phyloP scores from a whole-genome alignment of 2,888 invertebrate species.

The Morinoia aosen region DNA sequence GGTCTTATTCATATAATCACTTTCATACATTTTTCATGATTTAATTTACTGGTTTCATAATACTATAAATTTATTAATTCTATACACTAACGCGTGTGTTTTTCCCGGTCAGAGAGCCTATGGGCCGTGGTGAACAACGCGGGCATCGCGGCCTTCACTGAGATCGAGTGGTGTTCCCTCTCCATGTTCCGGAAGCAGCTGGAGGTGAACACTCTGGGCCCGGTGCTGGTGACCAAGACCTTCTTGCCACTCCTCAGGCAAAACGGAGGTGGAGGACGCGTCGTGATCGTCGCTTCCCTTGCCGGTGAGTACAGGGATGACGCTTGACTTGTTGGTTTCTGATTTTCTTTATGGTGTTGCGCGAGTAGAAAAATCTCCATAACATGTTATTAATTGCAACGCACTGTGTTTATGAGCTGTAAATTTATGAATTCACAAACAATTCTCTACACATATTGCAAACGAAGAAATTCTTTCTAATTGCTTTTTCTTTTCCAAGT shows the following conservation, averaged over 20 bases:
- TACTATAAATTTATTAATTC: not conserved
- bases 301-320: constrained; percentile 69
- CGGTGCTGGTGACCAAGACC: constrained; percentile 70
- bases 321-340: not conserved
- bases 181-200: constrained; percentile 71
- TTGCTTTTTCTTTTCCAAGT: too few relatives aligned
- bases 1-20: too few relatives aligned
- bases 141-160: constrained; percentile 73
- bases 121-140: constrained; percentile 76
- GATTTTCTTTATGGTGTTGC: not conserved
- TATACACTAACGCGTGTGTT: not conserved
- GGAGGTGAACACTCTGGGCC: constrained; percentile 71
- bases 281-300: constrained; percentile 70
- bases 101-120: constrained; percentile 68
- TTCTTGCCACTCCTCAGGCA: constrained; percentile 70
- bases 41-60: too few relatives aligned
- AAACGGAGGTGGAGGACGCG: constrained; percentile 69
- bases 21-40: too few relatives aligned
- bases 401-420: too few relatives aligned
- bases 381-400: too few relatives aligned
- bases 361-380: not conserved
- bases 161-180: constrained; percentile 73
- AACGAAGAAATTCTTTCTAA: too few relatives aligned
- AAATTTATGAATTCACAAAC: too few relatives aligned
- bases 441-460: too few relatives aligned